Conservation (phyloP, 2,888 invertebrate genomes). For the Pyralis farinalis region DNA sequence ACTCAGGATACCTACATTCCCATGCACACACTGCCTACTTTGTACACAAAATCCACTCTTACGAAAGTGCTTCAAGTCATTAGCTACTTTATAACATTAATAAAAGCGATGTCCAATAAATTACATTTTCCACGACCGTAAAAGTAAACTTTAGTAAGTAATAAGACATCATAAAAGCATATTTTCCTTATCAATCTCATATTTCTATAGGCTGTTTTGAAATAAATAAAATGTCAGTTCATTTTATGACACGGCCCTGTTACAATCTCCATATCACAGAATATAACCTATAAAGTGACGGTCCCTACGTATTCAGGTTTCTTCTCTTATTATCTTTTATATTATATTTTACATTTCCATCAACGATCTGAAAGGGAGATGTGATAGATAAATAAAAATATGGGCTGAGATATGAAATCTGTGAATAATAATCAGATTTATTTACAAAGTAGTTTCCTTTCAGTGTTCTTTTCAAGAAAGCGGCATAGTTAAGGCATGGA, state of each 20-base stretch:
- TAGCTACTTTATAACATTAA: background rate
- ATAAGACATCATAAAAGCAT: background rate
- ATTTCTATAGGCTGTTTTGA: constrained; percentile 2
- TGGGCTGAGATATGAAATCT: background rate
- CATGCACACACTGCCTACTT: too few relatives aligned
- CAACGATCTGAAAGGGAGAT: constrained; percentile 1
- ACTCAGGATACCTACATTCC: too few relatives aligned
- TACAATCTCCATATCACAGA: constrained; percentile 8
- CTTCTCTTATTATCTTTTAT: constrained; percentile 8
- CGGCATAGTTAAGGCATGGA: too few relatives aligned
- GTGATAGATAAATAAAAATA: constrained; percentile 1
- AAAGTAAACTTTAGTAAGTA: background rate
- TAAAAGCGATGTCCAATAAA: background rate
- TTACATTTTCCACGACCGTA: background rate
- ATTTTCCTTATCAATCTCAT: background rate
- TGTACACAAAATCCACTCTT: too few relatives aligned
- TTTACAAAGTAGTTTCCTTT: too few relatives aligned
- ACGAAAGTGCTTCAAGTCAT: background rate
- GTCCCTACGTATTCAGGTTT: constrained; percentile 10
- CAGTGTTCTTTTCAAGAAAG: too few relatives aligned
- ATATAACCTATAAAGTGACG: constrained; percentile 8
- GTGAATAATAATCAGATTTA: background rate
- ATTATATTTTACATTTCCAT: constrained; percentile 8
- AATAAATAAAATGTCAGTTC: constrained; percentile 6
- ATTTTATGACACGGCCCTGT: constrained; percentile 3